phyloP scores from a whole-genome alignment of 1,140 invertebrate species.

The Bombus affinis region DNA sequence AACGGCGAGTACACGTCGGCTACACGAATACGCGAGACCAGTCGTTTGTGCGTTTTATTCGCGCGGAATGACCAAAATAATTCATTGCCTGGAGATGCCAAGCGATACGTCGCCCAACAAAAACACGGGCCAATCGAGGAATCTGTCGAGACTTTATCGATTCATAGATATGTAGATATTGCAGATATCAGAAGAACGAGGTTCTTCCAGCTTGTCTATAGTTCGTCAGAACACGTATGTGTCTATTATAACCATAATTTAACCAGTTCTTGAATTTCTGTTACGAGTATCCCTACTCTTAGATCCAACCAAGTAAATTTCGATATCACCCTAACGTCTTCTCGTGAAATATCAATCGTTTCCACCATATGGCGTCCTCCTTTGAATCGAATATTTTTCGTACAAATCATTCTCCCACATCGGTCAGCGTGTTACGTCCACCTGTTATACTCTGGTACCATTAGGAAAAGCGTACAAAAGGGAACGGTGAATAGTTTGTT shows the following conservation, averaged over 20 bases:
- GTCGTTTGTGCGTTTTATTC: conserved; percentile 64
- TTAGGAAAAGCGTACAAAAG: background rate
- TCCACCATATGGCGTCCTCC: background rate
- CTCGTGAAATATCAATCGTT: conserved; percentile 5
- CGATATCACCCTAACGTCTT: background rate
- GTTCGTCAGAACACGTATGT: background rate
- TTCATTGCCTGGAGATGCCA: conserved; percentile 24
- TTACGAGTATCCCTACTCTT: too few species aligned
- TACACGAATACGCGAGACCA: conserved; percentile 65
- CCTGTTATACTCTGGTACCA: background rate
- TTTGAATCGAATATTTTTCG: conserved; percentile 14
- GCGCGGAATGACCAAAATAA: conserved; percentile 31
- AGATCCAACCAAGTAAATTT: too few species aligned
- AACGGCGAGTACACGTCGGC: conserved; percentile 70
- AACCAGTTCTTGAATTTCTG: background rate
- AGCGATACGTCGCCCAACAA: background rate
- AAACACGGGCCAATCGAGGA: background rate
- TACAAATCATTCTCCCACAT: conserved; percentile 2
- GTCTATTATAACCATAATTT: background rate
- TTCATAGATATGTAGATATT: background rate
- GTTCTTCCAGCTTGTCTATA: background rate
- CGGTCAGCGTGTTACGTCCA: background rate
- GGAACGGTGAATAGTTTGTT: too few species aligned
- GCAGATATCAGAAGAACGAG: background rate
- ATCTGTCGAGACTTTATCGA: background rate